phyloP scores from a whole-genome alignment of 2,888 invertebrate genomes.

The Galeruca laticollis region DNA sequence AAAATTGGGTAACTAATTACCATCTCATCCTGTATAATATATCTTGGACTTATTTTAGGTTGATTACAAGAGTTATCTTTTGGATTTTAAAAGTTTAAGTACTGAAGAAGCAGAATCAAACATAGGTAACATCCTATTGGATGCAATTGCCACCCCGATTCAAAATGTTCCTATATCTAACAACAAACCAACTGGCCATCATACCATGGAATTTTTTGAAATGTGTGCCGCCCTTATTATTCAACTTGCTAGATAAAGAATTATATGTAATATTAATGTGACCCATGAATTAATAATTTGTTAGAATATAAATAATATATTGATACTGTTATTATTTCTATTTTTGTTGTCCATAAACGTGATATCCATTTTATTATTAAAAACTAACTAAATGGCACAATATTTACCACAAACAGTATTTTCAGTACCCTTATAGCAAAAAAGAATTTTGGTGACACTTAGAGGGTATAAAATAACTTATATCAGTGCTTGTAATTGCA shows the following conservation, averaged over 20 bases:
- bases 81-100: slow-evolving; percentile 97
- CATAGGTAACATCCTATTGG: slow-evolving; percentile 60
- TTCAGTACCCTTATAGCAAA: too few species aligned
- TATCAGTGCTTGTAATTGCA: too few species aligned
- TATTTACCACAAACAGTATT: too few species aligned
- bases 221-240: slow-evolving; percentile 99
- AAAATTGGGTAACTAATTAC: background rate
- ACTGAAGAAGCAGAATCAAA: slow-evolving; percentile 76
- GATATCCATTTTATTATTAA: too few species aligned
- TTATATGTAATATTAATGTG: background rate
- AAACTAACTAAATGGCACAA: too few species aligned
- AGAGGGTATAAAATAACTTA: too few species aligned
- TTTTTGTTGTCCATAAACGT: too few species aligned
- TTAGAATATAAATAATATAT: slow-evolving; percentile 3
- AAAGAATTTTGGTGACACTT: too few species aligned
- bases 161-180: slow-evolving; percentile 52
- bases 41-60: slow-evolving; percentile 69
- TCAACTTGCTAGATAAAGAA: slow-evolving; percentile 91
- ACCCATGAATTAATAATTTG: background rate
- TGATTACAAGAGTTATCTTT: slow-evolving; percentile 95
- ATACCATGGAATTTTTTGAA: slow-evolving; percentile 99
- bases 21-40: too few species aligned
- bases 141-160: slow-evolving; percentile 62
- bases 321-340: background rate
- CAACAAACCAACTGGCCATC: slow-evolving; percentile 76